Conservation (phyloP, 2,888 invertebrate genomes). For the Cantharis rustica region DNA sequence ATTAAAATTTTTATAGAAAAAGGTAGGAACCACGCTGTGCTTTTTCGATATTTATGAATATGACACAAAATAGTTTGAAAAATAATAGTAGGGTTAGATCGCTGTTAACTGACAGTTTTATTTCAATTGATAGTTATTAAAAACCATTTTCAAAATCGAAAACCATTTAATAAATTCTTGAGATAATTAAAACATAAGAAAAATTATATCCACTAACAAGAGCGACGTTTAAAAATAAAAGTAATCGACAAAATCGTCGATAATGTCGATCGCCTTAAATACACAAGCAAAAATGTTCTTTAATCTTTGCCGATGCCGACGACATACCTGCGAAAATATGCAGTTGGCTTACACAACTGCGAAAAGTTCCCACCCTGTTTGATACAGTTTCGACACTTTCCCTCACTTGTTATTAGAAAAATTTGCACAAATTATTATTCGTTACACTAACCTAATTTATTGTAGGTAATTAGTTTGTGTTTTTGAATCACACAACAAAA, state of each 20-base stretch:
- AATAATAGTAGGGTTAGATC: background rate
- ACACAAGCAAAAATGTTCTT: constrained; percentile 38
- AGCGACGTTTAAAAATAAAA: background rate
- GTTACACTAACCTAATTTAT: background rate
- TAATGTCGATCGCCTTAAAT: constrained; percentile 45
- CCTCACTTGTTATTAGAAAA: background rate
- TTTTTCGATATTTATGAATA: constrained; percentile 10
- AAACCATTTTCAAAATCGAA: background rate
- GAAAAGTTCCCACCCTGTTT: constrained; percentile 42
- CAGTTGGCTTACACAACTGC: constrained; percentile 39
- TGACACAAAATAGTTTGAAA: background rate
- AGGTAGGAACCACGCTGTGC: constrained; percentile 11
- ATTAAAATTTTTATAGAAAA: constrained; percentile 2
- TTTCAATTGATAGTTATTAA: background rate
- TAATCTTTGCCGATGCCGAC: constrained; percentile 37
- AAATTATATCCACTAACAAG: background rate
- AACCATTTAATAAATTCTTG: background rate
- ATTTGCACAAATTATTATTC: background rate
- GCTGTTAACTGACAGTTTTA: constrained; percentile 7
- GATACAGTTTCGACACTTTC: constrained; percentile 14
- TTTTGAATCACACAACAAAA: background rate
- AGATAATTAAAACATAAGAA: background rate
- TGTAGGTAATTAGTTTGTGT: background rate
- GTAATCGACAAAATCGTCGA: constrained; percentile 35
- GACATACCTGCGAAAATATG: constrained; percentile 41